A percentile compares a stretch with the other conserved stretches of the same genome.
phyloP scores from a whole-genome alignment of 2,113 vertebrate species.

The Nothocercus julius region DNA sequence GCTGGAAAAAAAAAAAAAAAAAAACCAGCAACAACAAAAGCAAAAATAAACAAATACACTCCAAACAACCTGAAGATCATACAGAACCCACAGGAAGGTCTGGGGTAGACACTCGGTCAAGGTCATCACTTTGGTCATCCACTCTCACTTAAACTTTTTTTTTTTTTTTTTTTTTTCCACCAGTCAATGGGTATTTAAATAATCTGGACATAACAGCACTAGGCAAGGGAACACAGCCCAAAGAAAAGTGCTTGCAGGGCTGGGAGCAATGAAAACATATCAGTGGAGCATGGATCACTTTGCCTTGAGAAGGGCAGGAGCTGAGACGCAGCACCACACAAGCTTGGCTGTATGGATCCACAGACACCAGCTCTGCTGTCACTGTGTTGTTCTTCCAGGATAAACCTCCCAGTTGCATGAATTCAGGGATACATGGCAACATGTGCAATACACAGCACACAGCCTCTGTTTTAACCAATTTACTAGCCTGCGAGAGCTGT shows the following conservation, averaged over 20 bases:
- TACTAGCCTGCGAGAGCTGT: neutral
- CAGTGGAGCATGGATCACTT: neutral
- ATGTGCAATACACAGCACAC: rapidly evolving
- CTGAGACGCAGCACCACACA: rapidly evolving
- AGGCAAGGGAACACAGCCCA: neutral
- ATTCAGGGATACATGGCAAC: neutral
- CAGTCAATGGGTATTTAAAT: neutral
- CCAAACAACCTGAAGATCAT: neutral
- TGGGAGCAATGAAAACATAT: neutral
- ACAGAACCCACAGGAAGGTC: neutral
- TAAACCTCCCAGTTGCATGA: neutral
- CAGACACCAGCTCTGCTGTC: neutral
- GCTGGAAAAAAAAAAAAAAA: neutral
- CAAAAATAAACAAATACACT: neutral
- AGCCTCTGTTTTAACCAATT: neutral
- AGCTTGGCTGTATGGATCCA: neutral
- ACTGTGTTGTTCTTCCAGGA: neutral
- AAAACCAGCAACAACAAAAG: no score
- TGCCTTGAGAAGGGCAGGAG: neutral
- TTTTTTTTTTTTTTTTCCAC: neutral
- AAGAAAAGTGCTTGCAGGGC: neutral
- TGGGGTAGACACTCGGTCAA: neutral
- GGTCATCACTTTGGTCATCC: neutral
- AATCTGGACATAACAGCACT: neutral
- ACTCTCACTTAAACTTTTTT: neutral